Evolutionary conservation across 2,888 invertebrate genomes (phyloP), one percentile per base, ranked within the genome.

Genomic region (Dasysyrphus albostriatus): DNA sequence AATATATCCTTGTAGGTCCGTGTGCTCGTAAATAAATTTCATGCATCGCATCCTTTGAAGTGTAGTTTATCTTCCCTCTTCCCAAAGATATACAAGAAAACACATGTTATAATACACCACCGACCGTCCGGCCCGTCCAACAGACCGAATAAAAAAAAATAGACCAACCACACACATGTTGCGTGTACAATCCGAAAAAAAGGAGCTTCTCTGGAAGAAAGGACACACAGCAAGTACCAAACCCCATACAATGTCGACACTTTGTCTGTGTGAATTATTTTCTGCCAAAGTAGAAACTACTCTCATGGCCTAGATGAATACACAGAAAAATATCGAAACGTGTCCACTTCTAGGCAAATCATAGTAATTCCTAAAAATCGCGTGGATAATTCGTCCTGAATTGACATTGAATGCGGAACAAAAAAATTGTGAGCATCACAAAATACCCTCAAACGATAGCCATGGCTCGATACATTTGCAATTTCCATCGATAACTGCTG

Each of bases 41-140:
- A 85, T 73, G 84, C 84, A 81, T 65, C 82, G 82, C 82, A 85
- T 85, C 82, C 82, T 78, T 85, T 85, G 85, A 85, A 85, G 49
- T 49, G 85, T 84, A 47, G 69, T 74, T 67, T 51, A 47, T 47
- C 19, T 67, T 67, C 19, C 34, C 34, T 67, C 19, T 49, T 42
- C 63, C n/a, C 75, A 84, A 80, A 75, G 75, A 80, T 72, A 49
- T 49, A 67, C 49, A 47, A 65, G 47, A 19, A 69, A 74, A 70
- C 69, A 75, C 59, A 69, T 79, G 79, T 75, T 74, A 39, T 29
- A 47, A 39, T 61, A 58, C 49, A 59, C 67, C 61, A 76, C 76
- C 24, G 24, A 2, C 76, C 59, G 61, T 73, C 65, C 63, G 70
- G 34, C 54, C 76, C 59, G 61, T 73, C 65, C 63, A 75, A 42